These are phyloP conservation scores for Hippopotamus amphibius DNA, from an alignment of 2,113 vertebrate genomes.

Conservation along the genomic window DNA sequence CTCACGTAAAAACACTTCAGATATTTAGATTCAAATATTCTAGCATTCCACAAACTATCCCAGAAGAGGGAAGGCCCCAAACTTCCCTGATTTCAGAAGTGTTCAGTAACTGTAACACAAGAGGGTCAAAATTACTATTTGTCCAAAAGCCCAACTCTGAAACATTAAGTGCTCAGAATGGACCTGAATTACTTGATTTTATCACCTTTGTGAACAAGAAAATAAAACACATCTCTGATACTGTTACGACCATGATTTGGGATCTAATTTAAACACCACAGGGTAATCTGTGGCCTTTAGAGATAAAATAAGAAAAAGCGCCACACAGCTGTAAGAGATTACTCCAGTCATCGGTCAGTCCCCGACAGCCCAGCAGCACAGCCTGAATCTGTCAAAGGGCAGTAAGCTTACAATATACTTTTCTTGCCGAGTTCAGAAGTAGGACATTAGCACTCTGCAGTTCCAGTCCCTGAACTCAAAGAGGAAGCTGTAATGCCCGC, in stretches of 20 bases:
- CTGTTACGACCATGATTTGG: constrained; percentile 82
- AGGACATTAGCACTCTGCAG: constrained; percentile 47
- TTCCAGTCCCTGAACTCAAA: constrained; percentile 64
- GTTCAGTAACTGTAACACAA: not conserved
- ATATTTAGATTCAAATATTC: constrained; percentile 31
- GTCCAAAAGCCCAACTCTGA: constrained; percentile 27
- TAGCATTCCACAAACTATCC: not conserved
- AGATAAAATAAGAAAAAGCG: constrained; percentile 85
- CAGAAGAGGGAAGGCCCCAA: not conserved
- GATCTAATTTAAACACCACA: constrained; percentile 85
- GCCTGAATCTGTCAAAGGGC: constrained; percentile 76
- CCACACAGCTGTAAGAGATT: constrained; percentile 17
- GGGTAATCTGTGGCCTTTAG: constrained; percentile 43
- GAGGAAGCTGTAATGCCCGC: not conserved
- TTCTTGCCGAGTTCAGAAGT: constrained; percentile 56
- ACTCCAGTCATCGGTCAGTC: constrained; percentile 80
- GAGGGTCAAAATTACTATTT: not conserved
- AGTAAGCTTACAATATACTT: constrained; percentile 55
- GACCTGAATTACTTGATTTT: constrained; percentile 64
- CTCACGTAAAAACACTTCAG: constrained; percentile 18
- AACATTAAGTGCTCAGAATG: constrained; percentile 31
- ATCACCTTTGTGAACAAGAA: constrained; percentile 54
- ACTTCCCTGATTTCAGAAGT: constrained; percentile 4
- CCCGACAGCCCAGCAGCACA: not conserved
- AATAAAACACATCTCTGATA: constrained; percentile 83